Conservation (phyloP, 2,888 invertebrate species). For the Megamerina dolium region DNA sequence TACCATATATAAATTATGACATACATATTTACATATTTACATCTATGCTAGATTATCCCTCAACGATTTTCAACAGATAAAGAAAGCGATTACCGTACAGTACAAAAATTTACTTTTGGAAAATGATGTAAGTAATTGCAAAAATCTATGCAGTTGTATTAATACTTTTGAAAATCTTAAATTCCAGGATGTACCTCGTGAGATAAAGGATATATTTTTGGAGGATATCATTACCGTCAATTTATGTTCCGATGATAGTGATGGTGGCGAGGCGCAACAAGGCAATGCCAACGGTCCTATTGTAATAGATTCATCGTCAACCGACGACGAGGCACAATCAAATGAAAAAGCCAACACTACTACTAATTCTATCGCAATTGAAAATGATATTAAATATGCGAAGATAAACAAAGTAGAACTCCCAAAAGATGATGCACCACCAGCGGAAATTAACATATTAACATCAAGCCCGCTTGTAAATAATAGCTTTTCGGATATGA, state of each 20-base stretch:
- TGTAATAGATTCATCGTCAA: too few species aligned
- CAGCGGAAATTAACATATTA: too few species aligned
- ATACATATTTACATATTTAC: too few species aligned
- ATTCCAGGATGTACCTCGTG: constrained; percentile 18
- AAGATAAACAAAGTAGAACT: too few species aligned
- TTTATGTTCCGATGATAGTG: constrained; percentile 24
- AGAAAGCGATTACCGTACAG: constrained; percentile 20
- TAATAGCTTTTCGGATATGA: too few species aligned
- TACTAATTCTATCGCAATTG: background rate
- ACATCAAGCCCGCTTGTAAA: too few species aligned
- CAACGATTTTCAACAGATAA: constrained; percentile 18
- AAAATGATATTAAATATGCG: too few species aligned
- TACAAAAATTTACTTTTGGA: constrained; percentile 21
- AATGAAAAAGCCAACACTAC: background rate
- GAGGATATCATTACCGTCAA: constrained; percentile 13
- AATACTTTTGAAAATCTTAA: background rate
- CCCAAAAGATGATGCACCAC: too few species aligned
- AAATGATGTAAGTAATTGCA: constrained; percentile 21
- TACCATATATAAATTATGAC: too few species aligned
- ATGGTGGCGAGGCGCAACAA: constrained; percentile 3
- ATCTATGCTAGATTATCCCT: constrained; percentile 16
- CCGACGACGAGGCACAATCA: background rate
- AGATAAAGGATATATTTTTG: constrained; percentile 17
- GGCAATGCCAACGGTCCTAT: too few species aligned
- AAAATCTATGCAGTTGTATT: too few species aligned